Conservation (phyloP, 2,797 vertebrate species). For the Myiothlypis chrysogaster region DNA sequence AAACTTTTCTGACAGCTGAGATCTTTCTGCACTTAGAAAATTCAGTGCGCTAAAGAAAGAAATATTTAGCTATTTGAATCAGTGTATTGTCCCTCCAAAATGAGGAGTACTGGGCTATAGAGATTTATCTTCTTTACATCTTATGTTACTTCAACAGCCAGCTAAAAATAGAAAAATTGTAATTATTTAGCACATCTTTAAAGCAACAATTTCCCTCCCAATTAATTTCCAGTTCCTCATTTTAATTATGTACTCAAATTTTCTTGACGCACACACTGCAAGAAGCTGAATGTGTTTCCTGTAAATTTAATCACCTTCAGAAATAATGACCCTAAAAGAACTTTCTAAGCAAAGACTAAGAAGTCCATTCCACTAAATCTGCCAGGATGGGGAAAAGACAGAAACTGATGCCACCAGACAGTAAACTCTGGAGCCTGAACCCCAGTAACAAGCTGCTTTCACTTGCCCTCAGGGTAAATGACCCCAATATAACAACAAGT, state of each 20-base stretch:
- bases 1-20: not conserved
- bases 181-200: constrained; percentile 47
- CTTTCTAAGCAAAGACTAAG: not conserved
- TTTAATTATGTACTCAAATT: constrained; percentile 44
- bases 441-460: not conserved
- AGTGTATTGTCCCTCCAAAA: not conserved
- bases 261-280: not conserved
- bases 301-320: constrained; percentile 7
- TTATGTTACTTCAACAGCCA: not conserved
- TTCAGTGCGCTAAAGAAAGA: not conserved
- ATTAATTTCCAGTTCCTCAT: constrained; percentile 51
- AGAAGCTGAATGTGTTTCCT: constrained; percentile 15
- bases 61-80: not conserved
- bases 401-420: not conserved
- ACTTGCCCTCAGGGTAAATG: not conserved
- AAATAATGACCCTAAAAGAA: not conserved
- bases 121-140: not conserved
- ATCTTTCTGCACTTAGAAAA: not conserved
- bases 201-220: constrained; percentile 40
- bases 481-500: not conserved
- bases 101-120: not conserved
- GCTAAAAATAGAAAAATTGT: constrained; percentile 48
- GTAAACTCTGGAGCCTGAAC: not conserved
- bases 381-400: not conserved
- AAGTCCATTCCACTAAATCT: not conserved